Evolutionary conservation across 2,797 vertebrate genomes (phyloP).

Genomic region (Notoglanidium macrostoma): DNA sequence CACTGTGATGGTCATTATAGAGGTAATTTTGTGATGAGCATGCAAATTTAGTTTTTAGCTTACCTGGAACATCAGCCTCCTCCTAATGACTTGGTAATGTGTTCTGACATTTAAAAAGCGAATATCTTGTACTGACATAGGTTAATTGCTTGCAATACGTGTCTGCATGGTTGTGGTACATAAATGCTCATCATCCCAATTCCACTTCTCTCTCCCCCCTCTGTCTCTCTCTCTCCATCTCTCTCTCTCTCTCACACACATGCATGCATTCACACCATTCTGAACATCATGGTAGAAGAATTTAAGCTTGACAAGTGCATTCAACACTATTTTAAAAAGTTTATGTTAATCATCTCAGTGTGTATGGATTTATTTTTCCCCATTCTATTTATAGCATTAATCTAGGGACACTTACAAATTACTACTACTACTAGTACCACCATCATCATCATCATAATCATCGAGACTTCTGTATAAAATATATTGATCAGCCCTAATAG

Average conservation of each 20-base stretch:
- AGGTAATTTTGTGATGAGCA: conserved; percentile 24
- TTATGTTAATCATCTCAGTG: conserved; percentile 28
- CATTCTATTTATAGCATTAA: too few relatives aligned
- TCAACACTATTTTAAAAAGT: conserved; percentile 25
- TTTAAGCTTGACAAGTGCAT: conserved; percentile 25
- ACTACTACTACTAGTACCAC: too few relatives aligned
- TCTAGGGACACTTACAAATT: too few relatives aligned
- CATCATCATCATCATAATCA: too few relatives aligned
- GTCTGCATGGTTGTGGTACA: conserved; percentile 26
- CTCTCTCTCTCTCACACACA: neutral
- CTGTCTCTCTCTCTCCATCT: neutral
- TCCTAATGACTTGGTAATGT: conserved; percentile 39
- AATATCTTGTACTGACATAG: conserved; percentile 25
- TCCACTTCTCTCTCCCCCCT: neutral
- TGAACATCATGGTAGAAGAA: neutral
- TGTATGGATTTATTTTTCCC: neutral
- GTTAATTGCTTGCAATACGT: conserved; percentile 25
- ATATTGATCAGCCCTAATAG: too few relatives aligned
- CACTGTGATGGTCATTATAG: neutral
- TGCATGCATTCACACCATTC: neutral
- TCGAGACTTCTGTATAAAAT: too few relatives aligned
- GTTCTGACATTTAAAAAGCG: conserved; percentile 32
- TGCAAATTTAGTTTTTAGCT: neutral
- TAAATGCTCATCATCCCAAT: conserved; percentile 41
- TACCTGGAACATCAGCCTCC: neutral